These are phyloP conservation scores for Bombyx mandarina DNA, from an alignment of 1,140 invertebrate genomes.

Conservation along the genomic window DNA sequence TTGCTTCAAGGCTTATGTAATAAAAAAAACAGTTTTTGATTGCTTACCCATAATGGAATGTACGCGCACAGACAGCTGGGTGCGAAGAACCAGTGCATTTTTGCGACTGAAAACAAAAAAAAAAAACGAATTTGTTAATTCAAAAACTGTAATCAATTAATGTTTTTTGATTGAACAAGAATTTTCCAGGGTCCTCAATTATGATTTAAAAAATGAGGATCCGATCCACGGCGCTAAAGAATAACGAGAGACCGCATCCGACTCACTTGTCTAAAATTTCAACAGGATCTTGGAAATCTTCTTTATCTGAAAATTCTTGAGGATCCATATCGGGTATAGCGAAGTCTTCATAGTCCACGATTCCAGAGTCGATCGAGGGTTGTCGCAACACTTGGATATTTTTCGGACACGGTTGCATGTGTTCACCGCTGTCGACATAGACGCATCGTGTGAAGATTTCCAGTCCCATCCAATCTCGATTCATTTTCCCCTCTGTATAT, in stretches of 20 bases:
- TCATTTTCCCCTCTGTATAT: constrained; percentile 14
- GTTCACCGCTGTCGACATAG: background rate
- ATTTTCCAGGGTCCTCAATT: no score
- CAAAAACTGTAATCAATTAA: no score
- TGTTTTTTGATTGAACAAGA: no score
- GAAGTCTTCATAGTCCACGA: constrained; percentile 22
- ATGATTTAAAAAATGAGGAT: no score
- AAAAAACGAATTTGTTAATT: constrained; percentile 5
- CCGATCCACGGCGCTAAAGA: no score
- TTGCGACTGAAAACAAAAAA: constrained; percentile 86
- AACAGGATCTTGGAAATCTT: constrained; percentile 23
- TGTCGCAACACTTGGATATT: constrained; percentile 13
- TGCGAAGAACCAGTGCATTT: constrained; percentile 96
- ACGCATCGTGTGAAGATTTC: constrained; percentile 14
- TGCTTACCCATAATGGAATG: constrained; percentile 96
- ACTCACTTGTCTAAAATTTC: constrained; percentile 33
- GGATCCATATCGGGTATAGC: constrained; percentile 9
- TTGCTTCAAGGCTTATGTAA: no score
- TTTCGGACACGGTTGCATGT: no score
- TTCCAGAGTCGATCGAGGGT: constrained; percentile 30
- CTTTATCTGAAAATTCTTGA: constrained; percentile 28
- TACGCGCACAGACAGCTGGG: constrained; percentile 95
- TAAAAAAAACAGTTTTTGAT: background rate
- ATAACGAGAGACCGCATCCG: constrained; percentile 1
- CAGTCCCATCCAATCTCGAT: constrained; percentile 9